Conservation (phyloP, 2,888 invertebrate genomes). For the Oxycera nigricornis region DNA sequence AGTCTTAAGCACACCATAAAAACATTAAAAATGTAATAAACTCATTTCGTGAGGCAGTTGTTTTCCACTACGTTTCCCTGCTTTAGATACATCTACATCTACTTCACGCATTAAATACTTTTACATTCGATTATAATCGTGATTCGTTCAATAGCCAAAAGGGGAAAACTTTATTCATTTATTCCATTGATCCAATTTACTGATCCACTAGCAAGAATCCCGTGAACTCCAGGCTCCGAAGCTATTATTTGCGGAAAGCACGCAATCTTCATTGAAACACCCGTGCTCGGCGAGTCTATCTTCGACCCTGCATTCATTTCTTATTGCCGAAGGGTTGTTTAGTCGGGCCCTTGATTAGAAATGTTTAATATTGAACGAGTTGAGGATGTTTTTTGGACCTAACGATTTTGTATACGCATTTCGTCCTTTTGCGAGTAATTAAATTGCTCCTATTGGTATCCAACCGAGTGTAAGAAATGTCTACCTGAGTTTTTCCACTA, state of each 20-base stretch:
- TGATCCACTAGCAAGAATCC: not conserved
- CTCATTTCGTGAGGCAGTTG: not conserved
- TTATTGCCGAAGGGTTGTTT: not conserved
- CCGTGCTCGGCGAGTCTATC: not conserved
- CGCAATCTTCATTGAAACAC: not conserved
- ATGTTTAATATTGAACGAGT: slow-evolving; percentile 3
- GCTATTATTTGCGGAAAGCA: slow-evolving; percentile 5
- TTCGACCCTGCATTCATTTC: not conserved
- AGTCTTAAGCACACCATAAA: slow-evolving; percentile 23
- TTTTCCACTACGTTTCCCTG: not conserved
- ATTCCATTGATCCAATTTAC: not conserved
- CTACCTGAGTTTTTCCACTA: not conserved
- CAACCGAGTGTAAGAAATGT: not conserved
- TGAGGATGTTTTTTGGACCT: not conserved
- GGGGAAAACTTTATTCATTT: not conserved
- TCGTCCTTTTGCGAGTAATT: not conserved
- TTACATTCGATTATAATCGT: slow-evolving; percentile 2
- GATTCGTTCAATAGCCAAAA: not conserved
- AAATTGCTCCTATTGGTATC: not conserved
- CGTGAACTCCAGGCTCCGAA: not conserved
- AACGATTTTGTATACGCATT: not conserved
- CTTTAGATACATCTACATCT: not conserved
- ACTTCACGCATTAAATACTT: not conserved
- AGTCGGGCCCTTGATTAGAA: not conserved
- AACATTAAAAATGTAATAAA: slow-evolving; percentile 9